A percentile compares a stretch with the other conserved stretches of the same genome.
These are phyloP conservation scores for Archips crataeganus DNA, from an alignment of 2,888 invertebrate genomes.

Conservation along the genomic window DNA sequence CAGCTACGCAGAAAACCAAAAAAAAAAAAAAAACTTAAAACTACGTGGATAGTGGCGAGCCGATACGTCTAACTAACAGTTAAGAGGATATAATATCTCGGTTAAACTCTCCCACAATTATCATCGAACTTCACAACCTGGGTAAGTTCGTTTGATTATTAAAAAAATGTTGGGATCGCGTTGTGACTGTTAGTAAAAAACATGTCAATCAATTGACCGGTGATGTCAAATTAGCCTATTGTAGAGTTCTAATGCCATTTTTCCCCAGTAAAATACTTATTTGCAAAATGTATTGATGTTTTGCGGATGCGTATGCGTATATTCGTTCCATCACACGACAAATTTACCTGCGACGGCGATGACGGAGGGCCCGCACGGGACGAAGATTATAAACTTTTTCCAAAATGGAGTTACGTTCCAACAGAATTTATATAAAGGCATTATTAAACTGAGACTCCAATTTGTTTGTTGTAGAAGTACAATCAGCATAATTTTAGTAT, in stretches of 20 bases:
- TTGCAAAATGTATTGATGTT: background rate
- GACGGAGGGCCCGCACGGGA: conserved; percentile 57
- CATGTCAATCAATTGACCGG: too few species aligned
- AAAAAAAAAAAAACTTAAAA: background rate
- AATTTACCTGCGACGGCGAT: conserved; percentile 43
- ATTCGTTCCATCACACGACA: background rate
- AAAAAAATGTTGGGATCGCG: too few species aligned
- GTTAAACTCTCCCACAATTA: conserved; percentile 6
- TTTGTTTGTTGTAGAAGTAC: conserved; percentile 28
- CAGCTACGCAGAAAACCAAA: background rate
- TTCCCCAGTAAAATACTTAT: too few species aligned
- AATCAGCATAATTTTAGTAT: conserved; percentile 14
- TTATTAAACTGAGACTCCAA: conserved; percentile 38
- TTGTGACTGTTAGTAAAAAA: too few species aligned
- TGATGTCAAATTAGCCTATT: too few species aligned
- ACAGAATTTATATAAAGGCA: conserved; percentile 36
- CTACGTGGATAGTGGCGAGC: background rate
- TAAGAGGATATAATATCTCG: background rate
- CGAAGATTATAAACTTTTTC: conserved; percentile 40
- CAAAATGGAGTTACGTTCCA: conserved; percentile 32
- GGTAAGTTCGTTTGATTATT: background rate
- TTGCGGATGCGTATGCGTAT: background rate
- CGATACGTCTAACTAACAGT: conserved; percentile 1
- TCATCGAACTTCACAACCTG: conserved; percentile 4
- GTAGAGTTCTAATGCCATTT: too few species aligned